Percentiles rank a stretch among this genome's conserved stretches.
Evolutionary conservation across 2,797 vertebrate genomes (phyloP).

Genomic region (Danio choprae): DNA sequence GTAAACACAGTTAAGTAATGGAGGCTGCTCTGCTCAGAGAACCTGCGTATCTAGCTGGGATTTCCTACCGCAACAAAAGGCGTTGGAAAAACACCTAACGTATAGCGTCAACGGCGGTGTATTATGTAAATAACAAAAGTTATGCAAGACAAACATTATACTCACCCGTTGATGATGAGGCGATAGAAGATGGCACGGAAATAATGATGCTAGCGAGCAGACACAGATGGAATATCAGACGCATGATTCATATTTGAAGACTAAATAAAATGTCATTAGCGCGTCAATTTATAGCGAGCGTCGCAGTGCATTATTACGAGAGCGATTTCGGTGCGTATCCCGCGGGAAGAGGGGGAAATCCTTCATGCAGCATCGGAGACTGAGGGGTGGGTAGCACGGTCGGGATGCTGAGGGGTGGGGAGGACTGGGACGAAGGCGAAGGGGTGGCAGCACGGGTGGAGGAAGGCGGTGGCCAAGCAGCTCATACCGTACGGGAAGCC

Average conservation of each 20-base stretch:
- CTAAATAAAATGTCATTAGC: slow-evolving; percentile 61
- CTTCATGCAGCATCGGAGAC: slow-evolving; percentile 52
- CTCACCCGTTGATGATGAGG: slow-evolving; percentile 73
- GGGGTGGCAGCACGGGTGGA: slow-evolving; percentile 48
- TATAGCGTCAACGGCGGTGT: not conserved
- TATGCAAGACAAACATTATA: slow-evolving; percentile 57
- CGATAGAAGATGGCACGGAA: slow-evolving; percentile 59
- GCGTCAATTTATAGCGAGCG: slow-evolving; percentile 56
- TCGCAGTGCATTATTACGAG: slow-evolving; percentile 57
- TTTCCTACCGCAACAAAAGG: slow-evolving; percentile 11
- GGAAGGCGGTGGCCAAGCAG: slow-evolving; percentile 66
- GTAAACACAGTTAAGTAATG: slow-evolving; percentile 39
- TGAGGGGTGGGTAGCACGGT: slow-evolving; percentile 51
- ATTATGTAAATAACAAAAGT: slow-evolving; percentile 11
- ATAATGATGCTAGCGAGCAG: slow-evolving; percentile 66
- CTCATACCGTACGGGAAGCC: slow-evolving; percentile 46
- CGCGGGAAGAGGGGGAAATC: slow-evolving; percentile 48
- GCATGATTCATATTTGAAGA: slow-evolving; percentile 73
- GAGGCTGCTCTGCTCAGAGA: slow-evolving; percentile 2
- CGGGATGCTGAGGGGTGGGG: slow-evolving; percentile 53
- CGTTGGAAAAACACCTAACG: not conserved
- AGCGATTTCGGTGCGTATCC: slow-evolving; percentile 48
- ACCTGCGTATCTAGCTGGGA: slow-evolving; percentile 27
- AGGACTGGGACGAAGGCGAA: slow-evolving; percentile 38
- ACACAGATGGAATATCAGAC: slow-evolving; percentile 66